phyloP scores from a whole-genome alignment of 2,797 vertebrate genomes.

The Psittacula derbiana region DNA sequence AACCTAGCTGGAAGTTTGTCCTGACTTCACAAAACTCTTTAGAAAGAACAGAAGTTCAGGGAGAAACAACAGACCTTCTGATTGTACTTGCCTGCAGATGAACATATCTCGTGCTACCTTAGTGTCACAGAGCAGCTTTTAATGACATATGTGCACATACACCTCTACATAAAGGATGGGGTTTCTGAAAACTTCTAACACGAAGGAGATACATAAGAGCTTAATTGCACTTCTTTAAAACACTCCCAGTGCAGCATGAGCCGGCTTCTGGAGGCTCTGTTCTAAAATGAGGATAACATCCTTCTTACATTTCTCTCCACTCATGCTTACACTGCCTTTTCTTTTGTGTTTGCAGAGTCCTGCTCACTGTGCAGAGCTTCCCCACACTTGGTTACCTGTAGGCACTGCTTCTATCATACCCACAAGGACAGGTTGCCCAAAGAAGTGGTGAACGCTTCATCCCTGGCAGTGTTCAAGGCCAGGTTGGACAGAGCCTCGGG shows the following conservation, averaged over 20 bases:
- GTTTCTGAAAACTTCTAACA: not conserved
- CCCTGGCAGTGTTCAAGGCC: not conserved
- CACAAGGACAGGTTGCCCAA: not conserved
- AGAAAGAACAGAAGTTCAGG: not conserved
- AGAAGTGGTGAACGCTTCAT: not conserved
- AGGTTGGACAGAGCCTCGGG: not conserved
- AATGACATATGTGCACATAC: rapidly evolving
- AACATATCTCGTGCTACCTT: not conserved
- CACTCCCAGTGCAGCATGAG: not conserved
- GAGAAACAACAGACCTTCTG: not conserved
- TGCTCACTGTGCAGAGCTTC: not conserved
- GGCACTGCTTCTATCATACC: not conserved
- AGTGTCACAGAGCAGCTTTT: not conserved
- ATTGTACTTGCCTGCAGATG: not conserved
- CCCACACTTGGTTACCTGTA: too few species aligned
- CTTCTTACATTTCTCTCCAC: not conserved
- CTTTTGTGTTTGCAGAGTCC: not conserved
- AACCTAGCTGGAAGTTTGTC: not conserved
- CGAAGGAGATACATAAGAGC: rapidly evolving
- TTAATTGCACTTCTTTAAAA: not conserved
- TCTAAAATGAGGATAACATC: not conserved
- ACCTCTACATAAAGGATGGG: not conserved
- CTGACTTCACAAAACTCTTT: not conserved
- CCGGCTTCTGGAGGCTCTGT: rapidly evolving
- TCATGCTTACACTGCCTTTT: too few species aligned